Conservation (phyloP, 37 sponge, comb jelly and placozoan species). For the Tethya wilhelma region DNA sequence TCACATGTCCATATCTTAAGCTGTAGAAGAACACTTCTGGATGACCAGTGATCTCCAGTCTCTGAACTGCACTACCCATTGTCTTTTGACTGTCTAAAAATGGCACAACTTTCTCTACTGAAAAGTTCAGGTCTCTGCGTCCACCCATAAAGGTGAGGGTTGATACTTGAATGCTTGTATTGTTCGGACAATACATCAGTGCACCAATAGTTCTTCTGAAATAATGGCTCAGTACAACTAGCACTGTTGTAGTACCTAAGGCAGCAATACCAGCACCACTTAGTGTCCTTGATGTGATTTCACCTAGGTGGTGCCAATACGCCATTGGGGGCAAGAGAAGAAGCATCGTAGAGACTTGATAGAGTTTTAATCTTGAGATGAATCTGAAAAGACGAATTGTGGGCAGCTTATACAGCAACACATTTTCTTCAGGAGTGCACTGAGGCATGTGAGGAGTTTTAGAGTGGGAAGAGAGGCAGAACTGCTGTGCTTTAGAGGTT, state of each 20-base stretch:
- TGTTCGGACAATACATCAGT: neutral
- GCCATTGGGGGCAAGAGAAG: slow-evolving; percentile 45
- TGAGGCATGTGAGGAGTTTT: neutral
- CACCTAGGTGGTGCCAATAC: slow-evolving; percentile 42
- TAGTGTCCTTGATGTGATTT: slow-evolving; percentile 25
- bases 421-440: neutral
- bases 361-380: slow-evolving; percentile 71
- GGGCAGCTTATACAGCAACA: slow-evolving; percentile 67
- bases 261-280: slow-evolving; percentile 39
- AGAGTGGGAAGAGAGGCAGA: neutral
- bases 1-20: slow-evolving; percentile 42
- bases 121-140: slow-evolving; percentile 19
- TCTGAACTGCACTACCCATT: slow-evolving; percentile 15
- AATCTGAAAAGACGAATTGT: slow-evolving; percentile 66
- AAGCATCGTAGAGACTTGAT: slow-evolving; percentile 53
- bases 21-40: slow-evolving; percentile 38
- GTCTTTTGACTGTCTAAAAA: slow-evolving; percentile 26
- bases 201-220: slow-evolving; percentile 70
- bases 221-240: slow-evolving; percentile 49
- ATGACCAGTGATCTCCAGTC: slow-evolving; percentile 15
- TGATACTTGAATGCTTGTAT: slow-evolving; percentile 32
- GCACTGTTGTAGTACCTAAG: slow-evolving; percentile 36
- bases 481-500: neutral
- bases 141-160: slow-evolving; percentile 77
- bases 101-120: slow-evolving; percentile 26